Evolutionary conservation across 2,797 vertebrate genomes (phyloP), one percentile per base, ranked within the genome.

Genomic region (Girardinus metallicus): DNA sequence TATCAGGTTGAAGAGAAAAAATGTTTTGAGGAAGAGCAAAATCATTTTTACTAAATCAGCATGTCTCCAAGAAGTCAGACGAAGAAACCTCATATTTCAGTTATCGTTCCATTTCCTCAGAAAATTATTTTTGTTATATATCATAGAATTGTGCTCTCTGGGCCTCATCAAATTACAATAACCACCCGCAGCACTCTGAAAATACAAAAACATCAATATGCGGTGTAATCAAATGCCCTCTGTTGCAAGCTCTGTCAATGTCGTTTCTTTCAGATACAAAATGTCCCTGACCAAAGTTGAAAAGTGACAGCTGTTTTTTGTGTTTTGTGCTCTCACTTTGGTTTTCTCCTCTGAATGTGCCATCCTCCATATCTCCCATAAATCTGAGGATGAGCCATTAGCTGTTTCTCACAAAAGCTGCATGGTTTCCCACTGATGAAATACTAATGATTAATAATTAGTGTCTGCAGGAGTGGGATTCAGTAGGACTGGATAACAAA

Each of bases 181-280:
- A 89, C 90, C 87, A 88, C 73, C 87, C 84, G 73, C 41, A 77
- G 84, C 87, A 74, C 89, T 86, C 82, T 79, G 88, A 90, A 89
- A 92, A 90, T 87, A 92, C 88, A 83, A 93, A 92, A 94, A 90
- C 88, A 92, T 94, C 94, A 93, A 94, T 93, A 94, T 88, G 89
- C 78, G 88, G 90, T 92, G 94, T 91, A 95, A 95, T 92, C 88
- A 84, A 89, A 95, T 79, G 80, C 86, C 87, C 79, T 87, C 73
- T 83, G 86, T 89, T 92, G 80, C 89, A 85, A 83, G 73, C 44
- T 80, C 78, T 94, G 94, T 94, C 92, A 93, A 94, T 93, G 93
- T 73, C 86, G 85, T 91, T 94, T 94, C 77, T 87, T 55, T 92
- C 87, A 92, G 87, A 90, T 93, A 80, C 78, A 90, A 91, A 92